Base-by-base conservation (phyloP, 2,888 invertebrate genomes). In the Dicycla oo region DNA sequence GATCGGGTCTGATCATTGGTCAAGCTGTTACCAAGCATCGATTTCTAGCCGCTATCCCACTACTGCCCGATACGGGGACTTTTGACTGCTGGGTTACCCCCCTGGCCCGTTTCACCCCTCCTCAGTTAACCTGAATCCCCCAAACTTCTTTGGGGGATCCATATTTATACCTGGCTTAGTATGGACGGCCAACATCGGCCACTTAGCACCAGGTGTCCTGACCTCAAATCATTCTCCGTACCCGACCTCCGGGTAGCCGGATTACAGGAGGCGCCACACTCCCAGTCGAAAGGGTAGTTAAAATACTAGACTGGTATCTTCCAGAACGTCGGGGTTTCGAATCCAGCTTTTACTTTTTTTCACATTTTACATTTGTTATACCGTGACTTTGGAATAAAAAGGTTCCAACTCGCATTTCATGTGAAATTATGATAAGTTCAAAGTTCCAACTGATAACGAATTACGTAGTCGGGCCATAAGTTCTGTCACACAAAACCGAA, bases 11-110 rank as follows among this genome's bases (percentile, higher is more conserved):
- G 74, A 64, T 72, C 63, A 1, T 74, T 18, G 0, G n/a, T 47
- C 74, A 74, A 54, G 64, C 47, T 54, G 74, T 40, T 30, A 30
- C 64, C 38, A 38, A 56, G 75, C 54, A 1, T 97, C 97, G 98
- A 98, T 98, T 99, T 98, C 98, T 97, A n/a, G 98, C 97, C 98
- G 99, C 99, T 97, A 98, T 98, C 98, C 98, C 98, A 98, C 98
- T 98, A 98, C 99, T 98, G 98, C 98, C 97, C 97, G 97, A 98
- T 98, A 98, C 98, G 98, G 98, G 97, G 98, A 98, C 98, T 99
- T 98, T 99, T 99, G 98, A 98, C 98, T 99, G 99, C 99, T 99
- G 98, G 97, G 98, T 99, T 98, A 98, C 99, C 98, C 98, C 98
- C 97, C 99, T 99, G 98, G 98, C 98, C 99, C 99, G 98, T 97